phyloP scores from a whole-genome alignment of 1,140 invertebrate genomes.

The Neuroterus valhalla region DNA sequence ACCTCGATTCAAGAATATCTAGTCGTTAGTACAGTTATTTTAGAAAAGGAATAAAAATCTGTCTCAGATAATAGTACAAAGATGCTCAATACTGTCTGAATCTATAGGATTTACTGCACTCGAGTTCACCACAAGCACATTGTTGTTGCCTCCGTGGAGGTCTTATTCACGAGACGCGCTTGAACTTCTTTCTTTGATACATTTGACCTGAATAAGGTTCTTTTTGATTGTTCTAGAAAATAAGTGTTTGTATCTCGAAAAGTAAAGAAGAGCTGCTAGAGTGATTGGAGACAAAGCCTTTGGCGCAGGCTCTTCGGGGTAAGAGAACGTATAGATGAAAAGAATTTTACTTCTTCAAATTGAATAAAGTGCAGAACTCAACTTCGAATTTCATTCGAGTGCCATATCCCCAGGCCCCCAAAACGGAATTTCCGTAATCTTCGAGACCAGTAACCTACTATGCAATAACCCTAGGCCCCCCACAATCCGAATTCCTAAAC shows the following conservation, averaged over 20 bases:
- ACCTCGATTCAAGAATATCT: too few relatives aligned
- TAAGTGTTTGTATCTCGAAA: background rate
- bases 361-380: too few relatives aligned
- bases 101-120: background rate
- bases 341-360: background rate
- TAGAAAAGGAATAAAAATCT: too few relatives aligned
- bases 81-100: background rate
- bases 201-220: conserved; percentile 11
- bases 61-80: background rate
- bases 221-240: conserved; percentile 18
- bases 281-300: background rate
- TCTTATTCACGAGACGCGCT: conserved; percentile 18
- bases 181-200: conserved; percentile 20
- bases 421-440: too few relatives aligned
- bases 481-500: too few relatives aligned
- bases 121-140: conserved; percentile 13
- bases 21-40: too few relatives aligned
- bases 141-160: conserved; percentile 9
- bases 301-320: background rate
- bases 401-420: too few relatives aligned
- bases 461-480: too few relatives aligned
- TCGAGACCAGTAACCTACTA: too few relatives aligned
- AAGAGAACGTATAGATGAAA: background rate
- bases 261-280: background rate
- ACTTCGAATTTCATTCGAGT: too few relatives aligned